Evolutionary conservation across 1,140 invertebrate genomes (phyloP).

Genomic region (Zaprionus davidi): DNA sequence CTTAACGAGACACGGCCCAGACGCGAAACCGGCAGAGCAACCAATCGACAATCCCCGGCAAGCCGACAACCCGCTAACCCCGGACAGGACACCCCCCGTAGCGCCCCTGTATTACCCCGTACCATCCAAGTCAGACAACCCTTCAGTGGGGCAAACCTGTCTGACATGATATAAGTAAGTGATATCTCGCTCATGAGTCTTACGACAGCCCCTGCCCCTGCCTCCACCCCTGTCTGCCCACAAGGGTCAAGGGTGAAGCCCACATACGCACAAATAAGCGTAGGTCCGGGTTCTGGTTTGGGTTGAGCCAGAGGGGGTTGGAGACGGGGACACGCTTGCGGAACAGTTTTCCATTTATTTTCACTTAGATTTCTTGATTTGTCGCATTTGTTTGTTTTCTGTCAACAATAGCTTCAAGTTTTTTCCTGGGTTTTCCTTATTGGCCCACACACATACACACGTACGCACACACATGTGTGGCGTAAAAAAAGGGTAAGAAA

Average conservation of each 20-base stretch:
- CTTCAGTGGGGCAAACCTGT: conserved; percentile 54
- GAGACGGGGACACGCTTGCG: conserved; percentile 5
- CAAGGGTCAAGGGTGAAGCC: conserved; percentile 37
- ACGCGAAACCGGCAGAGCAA: conserved; percentile 34
- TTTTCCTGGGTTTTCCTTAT: conserved; percentile 33
- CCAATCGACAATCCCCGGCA: conserved; percentile 26
- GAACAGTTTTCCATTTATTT: conserved; percentile 66
- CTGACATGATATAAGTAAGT: conserved; percentile 75
- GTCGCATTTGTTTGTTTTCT: conserved; percentile 50
- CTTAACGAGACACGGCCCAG: conserved; percentile 72
- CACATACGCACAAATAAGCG: conserved; percentile 31
- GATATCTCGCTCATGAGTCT: conserved; percentile 69
- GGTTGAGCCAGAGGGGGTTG: neutral
- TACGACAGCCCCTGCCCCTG: conserved; percentile 26
- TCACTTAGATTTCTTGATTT: conserved; percentile 55
- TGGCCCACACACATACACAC: conserved; percentile 10
- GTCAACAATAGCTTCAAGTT: conserved; percentile 64
- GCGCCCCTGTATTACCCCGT: neutral
- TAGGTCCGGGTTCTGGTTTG: conserved; percentile 30
- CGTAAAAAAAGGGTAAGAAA: conserved; percentile 71
- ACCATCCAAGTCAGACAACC: conserved; percentile 12
- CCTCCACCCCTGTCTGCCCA: neutral
- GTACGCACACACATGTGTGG: conserved; percentile 36
- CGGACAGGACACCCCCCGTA: neutral
- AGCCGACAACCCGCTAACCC: conserved; percentile 19